Evolutionary conservation across 2,888 invertebrate genomes (phyloP).

Genomic region (Xestia rhomboidea): DNA sequence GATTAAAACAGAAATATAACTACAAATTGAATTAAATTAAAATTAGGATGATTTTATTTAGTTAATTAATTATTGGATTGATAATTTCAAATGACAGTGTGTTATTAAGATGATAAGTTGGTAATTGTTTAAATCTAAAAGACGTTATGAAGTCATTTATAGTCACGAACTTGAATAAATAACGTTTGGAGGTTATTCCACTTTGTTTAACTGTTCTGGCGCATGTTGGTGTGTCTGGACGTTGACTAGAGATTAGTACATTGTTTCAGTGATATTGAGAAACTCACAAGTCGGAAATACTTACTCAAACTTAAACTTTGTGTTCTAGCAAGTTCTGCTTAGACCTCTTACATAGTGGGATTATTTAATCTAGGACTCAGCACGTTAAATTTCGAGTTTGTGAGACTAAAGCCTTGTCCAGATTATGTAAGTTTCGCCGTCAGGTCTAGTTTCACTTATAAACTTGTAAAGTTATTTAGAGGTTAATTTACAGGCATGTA

Average conservation of each 20-base stretch:
- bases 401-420: constrained; percentile 55
- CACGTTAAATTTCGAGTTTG: constrained; percentile 61
- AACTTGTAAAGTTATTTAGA: constrained; percentile 32
- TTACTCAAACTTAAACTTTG: constrained; percentile 20
- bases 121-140: neutral
- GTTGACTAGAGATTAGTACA: constrained; percentile 9
- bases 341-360: constrained; percentile 42
- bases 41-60: no score
- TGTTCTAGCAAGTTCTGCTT: constrained; percentile 27
- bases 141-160: neutral
- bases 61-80: no score
- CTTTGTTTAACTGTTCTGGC: neutral
- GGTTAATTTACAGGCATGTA: constrained; percentile 20
- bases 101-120: neutral
- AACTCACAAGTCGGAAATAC: constrained; percentile 43
- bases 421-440: constrained; percentile 47
- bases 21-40: no score
- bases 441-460: constrained; percentile 47
- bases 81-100: no score
- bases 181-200: neutral
- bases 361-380: constrained; percentile 69
- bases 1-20: no score
- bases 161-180: neutral
- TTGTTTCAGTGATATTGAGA: constrained; percentile 30
- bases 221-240: neutral